Evolutionary conservation across 2,797 vertebrate genomes (phyloP).

Genomic region (Orestias chungarensis): DNA sequence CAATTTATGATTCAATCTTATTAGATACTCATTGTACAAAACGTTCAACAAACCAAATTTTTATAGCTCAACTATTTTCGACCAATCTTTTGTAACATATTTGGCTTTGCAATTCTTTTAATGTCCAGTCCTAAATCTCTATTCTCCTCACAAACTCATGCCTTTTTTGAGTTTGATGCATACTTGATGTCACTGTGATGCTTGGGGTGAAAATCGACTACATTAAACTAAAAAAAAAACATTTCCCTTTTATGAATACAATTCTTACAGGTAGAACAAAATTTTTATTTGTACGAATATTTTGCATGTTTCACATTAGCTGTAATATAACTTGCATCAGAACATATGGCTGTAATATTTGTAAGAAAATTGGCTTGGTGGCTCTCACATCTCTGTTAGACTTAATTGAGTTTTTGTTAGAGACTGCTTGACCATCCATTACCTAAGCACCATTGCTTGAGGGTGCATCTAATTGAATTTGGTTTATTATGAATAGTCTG

Average conservation of each 20-base stretch:
- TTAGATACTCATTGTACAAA: too few species aligned
- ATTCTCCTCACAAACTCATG: background rate
- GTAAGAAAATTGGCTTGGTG: slow-evolving; percentile 20
- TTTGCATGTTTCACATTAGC: background rate
- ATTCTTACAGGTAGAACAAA: background rate
- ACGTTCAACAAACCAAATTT: background rate
- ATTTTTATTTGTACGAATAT: background rate
- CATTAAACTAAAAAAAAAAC: too few species aligned
- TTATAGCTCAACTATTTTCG: background rate
- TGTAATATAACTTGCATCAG: slow-evolving; percentile 12
- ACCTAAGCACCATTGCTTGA: slow-evolving; percentile 29
- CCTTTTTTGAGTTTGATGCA: background rate
- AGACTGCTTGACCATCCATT: slow-evolving; percentile 16
- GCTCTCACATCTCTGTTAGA: slow-evolving; percentile 37
- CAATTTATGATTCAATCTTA: background rate
- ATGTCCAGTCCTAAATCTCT: background rate
- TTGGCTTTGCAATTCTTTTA: too few species aligned
- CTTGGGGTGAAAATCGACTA: background rate
- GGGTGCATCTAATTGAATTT: slow-evolving; percentile 53
- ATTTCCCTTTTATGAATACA: background rate
- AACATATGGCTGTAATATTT: slow-evolving; percentile 12
- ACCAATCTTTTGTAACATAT: too few species aligned
- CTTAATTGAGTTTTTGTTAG: slow-evolving; percentile 12
- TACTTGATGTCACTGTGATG: too few species aligned
- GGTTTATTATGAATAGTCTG: slow-evolving; percentile 41